Base-by-base conservation (phyloP, 2,797 vertebrate genomes). In the Tenualosa ilisha region DNA sequence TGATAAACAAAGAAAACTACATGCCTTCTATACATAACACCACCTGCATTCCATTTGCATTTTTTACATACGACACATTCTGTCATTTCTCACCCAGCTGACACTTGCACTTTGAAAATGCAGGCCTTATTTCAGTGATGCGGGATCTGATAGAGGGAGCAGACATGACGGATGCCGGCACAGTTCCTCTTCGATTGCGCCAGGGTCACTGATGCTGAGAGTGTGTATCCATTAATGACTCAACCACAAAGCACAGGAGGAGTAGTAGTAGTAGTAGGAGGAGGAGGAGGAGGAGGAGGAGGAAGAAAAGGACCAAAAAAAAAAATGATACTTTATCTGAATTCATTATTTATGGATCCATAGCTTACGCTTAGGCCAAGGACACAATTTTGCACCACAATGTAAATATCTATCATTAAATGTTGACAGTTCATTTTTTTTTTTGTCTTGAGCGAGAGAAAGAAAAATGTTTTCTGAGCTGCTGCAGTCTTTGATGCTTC, bases 381-480 rank as follows among this genome's bases (percentile, higher is more conserved):
- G 95, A 96, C 95, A 94, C 94, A 92, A 95, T 96, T 96, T 96
- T 96, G 95, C 95, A 96, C 94, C 94, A 94, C 95, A 95, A 96
- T 96, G 95, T 95, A 96, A 96, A 96, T 96, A 96, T 96, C 94
- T 95, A 95, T 96, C 95, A 96, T 96, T 96, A 96, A 95, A 96
- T 92, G 91, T 92, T 95, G 95, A 95, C 95, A 96, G 94, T 96
- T 95, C 94, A 96, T 96, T 96, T 96, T 95, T 96, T 95, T 95
- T 96, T 96, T 96, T 94, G 11, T 95, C 94, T 92, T 89, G 88
- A 91, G 85, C 91, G 85, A 94, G 94, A 94, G 94, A 95, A 95
- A 96, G 95, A 96, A 95, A 95, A 95, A 96, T 95, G 94, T 93
- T 94, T 94, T 92, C 89, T 82, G 31, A 86, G 84, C 85, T 87